Evolutionary conservation across 2,888 invertebrate species (phyloP).

Genomic region (Listrodromus nycthemerus): DNA sequence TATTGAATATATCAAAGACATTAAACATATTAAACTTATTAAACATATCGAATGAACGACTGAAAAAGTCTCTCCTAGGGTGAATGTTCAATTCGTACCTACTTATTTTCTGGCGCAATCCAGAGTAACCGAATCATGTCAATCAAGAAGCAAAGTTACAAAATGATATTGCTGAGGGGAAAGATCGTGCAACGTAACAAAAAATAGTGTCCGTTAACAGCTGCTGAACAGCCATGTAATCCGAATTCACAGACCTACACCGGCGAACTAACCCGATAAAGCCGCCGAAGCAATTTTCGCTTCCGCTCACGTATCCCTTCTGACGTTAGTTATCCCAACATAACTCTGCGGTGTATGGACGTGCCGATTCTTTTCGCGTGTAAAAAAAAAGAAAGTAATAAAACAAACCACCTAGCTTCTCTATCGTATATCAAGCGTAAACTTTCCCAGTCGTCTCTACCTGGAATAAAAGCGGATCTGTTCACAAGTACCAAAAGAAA

Average conservation of each 20-base stretch:
- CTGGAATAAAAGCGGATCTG: neutral
- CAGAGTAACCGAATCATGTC: neutral
- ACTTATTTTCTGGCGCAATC: neutral
- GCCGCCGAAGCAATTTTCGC: constrained; percentile 33
- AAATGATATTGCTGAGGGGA: neutral
- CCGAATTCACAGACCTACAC: constrained; percentile 15
- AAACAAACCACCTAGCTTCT: neutral
- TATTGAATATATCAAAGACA: too few species aligned
- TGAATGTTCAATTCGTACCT: neutral
- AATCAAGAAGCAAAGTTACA: neutral
- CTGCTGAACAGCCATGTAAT: constrained; percentile 5
- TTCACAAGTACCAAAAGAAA: neutral
- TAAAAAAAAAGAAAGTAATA: neutral
- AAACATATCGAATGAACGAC: too few species aligned
- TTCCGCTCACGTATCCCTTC: constrained; percentile 46
- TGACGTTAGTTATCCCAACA: constrained; percentile 37
- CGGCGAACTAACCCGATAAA: constrained; percentile 35
- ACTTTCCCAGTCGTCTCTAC: neutral
- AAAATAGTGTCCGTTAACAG: neutral
- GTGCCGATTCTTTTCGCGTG: neutral
- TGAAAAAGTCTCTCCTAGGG: too few species aligned
- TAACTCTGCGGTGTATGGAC: constrained; percentile 15
- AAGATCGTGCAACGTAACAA: neutral
- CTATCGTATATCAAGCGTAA: neutral
- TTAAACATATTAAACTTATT: too few species aligned